Base-by-base conservation (phyloP, 2,888 invertebrate genomes). In the Gandaritis pyraliata region DNA sequence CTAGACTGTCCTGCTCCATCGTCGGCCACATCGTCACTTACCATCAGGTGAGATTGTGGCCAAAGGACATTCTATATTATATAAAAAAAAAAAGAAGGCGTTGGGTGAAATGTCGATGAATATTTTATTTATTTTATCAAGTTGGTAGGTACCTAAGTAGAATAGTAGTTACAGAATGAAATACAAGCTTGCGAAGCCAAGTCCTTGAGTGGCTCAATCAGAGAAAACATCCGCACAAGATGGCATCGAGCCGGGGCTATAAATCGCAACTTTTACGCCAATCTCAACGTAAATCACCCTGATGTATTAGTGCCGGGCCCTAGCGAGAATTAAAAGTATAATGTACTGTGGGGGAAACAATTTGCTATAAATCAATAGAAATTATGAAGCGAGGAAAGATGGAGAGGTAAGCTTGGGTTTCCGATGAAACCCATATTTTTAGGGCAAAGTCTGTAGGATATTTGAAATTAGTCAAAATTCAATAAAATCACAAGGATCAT, bases 251-350 rank as follows among this genome's bases (percentile, higher is more conserved):
- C 48, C 16, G 50, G 6, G 11, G 75, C 75, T 58, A 80, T 83
- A 82, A 82, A 83, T 82, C 69, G 58, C 66, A 74, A 80, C 79
- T 70, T 81, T 81, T 76, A 75, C 78, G 72, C 73, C 75, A 74
- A 72, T 76, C 77, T 68, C 66, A 71, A 72, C 72, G 81, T 83
- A 83, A 81, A 83, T 83, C 82, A 81, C 74, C 61, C 72, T 81
- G 82, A 83, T 81, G 82, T 82, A 80, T 82, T 78, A 78, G 77
- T 72, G 75, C 69, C 72, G 73, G 60, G 68, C 66, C 61, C 60
- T 61, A 61, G 64, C 53, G 67, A 64, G 78, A 82, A 83, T 83
- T 83, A 83, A 83, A 83, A 83, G 82, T 78, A 78, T 79, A 70
- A 73, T 72, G 76, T 75, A 75, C 73, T 66, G 68, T 29, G 58